phyloP scores from a whole-genome alignment of 1,140 invertebrate genomes.

The Helicoverpa zea region DNA sequence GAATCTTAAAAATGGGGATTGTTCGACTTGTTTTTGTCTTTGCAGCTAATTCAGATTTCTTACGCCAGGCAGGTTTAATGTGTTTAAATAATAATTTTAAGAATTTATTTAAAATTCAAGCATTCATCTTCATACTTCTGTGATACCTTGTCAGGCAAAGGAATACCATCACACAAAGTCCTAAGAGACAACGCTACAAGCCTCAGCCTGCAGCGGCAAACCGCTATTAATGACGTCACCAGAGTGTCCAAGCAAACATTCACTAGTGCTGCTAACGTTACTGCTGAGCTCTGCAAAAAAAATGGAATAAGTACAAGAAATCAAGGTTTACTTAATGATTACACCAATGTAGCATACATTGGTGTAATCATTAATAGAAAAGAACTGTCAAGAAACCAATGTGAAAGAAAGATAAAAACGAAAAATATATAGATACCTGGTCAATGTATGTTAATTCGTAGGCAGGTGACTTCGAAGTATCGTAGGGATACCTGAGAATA shows the following conservation, averaged over 20 bases:
- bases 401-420: too few species aligned
- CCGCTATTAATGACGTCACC: conserved; percentile 79
- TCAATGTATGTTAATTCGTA: conserved; percentile 84
- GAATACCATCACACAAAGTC: conserved; percentile 58
- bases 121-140: not conserved
- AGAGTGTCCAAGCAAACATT: conserved; percentile 85
- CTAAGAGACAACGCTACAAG: conserved; percentile 69
- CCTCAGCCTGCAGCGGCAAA: conserved; percentile 83
- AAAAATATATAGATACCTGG: conserved; percentile 66
- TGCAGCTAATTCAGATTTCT: too few species aligned
- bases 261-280: conserved; percentile 78
- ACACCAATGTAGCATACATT: too few species aligned
- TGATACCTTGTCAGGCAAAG: conserved; percentile 53
- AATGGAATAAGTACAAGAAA: not conserved
- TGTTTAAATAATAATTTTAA: too few species aligned
- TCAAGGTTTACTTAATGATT: not conserved
- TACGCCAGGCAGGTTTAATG: too few species aligned
- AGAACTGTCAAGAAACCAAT: too few species aligned
- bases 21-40: too few species aligned
- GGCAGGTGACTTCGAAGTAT: conserved; percentile 78
- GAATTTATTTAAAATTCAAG: too few species aligned
- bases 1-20: too few species aligned
- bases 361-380: too few species aligned
- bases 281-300: conserved; percentile 55
- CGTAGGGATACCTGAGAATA: conserved; percentile 84